Conservation (phyloP, 1,140 invertebrate species). For the Leptinotarsa texana region DNA sequence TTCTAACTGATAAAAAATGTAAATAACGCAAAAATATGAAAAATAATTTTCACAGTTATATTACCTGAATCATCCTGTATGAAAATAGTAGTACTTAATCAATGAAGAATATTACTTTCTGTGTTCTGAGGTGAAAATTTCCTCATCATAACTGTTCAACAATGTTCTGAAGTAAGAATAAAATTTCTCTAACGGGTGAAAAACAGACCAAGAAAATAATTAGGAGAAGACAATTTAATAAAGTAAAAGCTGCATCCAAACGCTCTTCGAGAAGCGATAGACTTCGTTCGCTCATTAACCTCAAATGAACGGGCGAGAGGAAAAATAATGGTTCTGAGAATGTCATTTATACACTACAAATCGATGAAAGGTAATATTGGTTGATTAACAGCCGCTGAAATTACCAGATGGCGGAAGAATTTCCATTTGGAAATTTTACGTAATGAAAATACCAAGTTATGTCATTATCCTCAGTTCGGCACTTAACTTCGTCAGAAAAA, state of each 20-base stretch:
- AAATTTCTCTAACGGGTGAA: background rate
- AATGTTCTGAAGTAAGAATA: background rate
- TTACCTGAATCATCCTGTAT: no score
- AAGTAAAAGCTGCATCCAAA: slow-evolving; percentile 7
- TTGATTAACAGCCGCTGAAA: slow-evolving; percentile 6
- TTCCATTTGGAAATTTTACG: background rate
- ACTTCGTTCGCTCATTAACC: slow-evolving; percentile 25
- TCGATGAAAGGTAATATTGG: slow-evolving; percentile 19
- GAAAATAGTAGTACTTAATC: no score
- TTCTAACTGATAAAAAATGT: no score
- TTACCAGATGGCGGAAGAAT: background rate
- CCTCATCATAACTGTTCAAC: no score
- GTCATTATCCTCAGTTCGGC: background rate
- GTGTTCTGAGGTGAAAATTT: no score
- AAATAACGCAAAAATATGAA: no score
- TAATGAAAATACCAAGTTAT: slow-evolving; percentile 1
- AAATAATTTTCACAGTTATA: no score
- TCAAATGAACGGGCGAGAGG: slow-evolving; percentile 2
- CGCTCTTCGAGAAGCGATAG: slow-evolving; percentile 10
- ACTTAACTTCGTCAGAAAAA: no score
- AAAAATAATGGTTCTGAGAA: slow-evolving; percentile 9
- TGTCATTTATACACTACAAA: slow-evolving; percentile 21
- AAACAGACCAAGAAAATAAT: slow-evolving; percentile 20
- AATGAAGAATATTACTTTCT: no score
- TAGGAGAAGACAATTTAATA: slow-evolving; percentile 24